Conservation (phyloP, 2,888 invertebrate genomes). For the Litoditis marina region DNA sequence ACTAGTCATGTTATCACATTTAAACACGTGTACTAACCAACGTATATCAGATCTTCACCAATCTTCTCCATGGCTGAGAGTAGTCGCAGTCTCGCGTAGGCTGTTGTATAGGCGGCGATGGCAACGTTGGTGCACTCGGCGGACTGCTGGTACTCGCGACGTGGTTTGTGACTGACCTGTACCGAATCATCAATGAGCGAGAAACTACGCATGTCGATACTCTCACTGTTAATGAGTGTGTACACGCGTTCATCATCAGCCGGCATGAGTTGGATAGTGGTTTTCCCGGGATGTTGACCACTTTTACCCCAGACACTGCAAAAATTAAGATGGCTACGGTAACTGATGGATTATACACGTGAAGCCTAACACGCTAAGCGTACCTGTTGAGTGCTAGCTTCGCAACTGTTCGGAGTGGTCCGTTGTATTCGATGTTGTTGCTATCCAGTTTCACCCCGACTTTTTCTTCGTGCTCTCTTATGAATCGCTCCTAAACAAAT, state of each 20-base stretch:
- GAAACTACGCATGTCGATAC: background rate
- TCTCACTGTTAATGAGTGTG: background rate
- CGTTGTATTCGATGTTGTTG: background rate
- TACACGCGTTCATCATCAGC: background rate
- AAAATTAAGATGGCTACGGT: background rate
- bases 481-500: background rate
- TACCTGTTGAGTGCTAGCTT: background rate
- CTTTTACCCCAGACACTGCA: background rate
- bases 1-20: too few species aligned
- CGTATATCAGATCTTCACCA: too few species aligned
- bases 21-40: too few species aligned
- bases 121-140: too few species aligned
- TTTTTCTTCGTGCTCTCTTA: background rate
- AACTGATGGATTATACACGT: too few species aligned
- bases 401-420: background rate
- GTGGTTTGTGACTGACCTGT: too few species aligned
- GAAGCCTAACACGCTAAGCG: too few species aligned
- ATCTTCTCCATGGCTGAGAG: too few species aligned
- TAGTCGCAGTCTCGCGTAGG: too few species aligned
- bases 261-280: background rate
- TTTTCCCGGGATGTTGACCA: background rate
- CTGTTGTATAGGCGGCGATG: too few species aligned
- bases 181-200: background rate
- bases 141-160: too few species aligned
- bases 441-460: background rate